phyloP scores from a whole-genome alignment of 2,797 vertebrate genomes.

The Myiotriccus ornatus region DNA sequence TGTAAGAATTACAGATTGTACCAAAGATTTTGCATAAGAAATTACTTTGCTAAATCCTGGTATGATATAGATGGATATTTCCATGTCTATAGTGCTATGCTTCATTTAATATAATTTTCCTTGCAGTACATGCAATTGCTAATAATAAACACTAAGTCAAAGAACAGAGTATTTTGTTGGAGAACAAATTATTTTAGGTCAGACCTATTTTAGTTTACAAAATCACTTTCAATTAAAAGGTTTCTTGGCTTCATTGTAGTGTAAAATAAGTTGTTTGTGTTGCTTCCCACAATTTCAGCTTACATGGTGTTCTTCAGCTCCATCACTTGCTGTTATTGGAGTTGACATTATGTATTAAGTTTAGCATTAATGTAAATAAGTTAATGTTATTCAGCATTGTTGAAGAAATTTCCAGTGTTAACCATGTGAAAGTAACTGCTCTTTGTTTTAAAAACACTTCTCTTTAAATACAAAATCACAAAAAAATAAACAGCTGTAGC shows the following conservation, averaged over 20 bases:
- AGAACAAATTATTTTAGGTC: not conserved
- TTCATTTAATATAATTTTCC: not conserved
- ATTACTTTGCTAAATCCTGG: not conserved
- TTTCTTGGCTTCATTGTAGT: not conserved
- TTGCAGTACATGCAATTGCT: not conserved
- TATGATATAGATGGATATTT: not conserved
- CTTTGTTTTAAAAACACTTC: not conserved
- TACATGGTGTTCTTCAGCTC: not conserved
- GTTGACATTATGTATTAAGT: not conserved
- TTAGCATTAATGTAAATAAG: not conserved
- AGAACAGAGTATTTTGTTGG: not conserved
- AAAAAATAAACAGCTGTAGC: not conserved
- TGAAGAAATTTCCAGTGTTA: not conserved
- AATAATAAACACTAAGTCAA: not conserved
- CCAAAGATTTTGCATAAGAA: not conserved
- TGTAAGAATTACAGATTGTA: not conserved
- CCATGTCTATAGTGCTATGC: not conserved
- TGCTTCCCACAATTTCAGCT: not conserved
- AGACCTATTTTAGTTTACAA: not conserved
- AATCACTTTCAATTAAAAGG: not conserved
- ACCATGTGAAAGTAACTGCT: not conserved
- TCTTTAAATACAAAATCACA: not conserved
- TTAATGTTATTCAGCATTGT: not conserved
- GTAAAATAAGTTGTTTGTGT: not conserved
- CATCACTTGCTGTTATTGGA: not conserved